These are phyloP conservation scores for Apamea sordens DNA, from an alignment of 2,888 invertebrate genomes.

Conservation along the genomic window DNA sequence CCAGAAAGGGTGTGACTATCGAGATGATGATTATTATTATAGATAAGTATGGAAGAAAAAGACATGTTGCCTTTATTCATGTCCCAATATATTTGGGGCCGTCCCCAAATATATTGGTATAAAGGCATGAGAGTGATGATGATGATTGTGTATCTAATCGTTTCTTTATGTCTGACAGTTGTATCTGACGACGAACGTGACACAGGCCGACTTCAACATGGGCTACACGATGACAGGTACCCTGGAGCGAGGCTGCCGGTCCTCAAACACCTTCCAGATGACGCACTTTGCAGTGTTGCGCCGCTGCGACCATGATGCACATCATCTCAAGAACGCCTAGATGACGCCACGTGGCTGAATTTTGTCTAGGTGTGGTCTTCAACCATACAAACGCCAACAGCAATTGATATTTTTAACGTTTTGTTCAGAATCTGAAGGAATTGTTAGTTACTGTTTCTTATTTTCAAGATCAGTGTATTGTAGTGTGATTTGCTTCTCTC, in stretches of 20 bases:
- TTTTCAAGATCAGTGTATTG: not conserved
- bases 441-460: not conserved
- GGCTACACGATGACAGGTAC: conserved; percentile 97
- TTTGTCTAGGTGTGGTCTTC: not conserved
- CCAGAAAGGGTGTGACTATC: not conserved
- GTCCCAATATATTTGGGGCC: not conserved
- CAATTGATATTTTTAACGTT: not conserved
- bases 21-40: not conserved
- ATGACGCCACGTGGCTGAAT: not conserved
- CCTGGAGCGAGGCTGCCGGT: conserved; percentile 94
- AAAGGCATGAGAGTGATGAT: not conserved
- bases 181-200: conserved; percentile 95
- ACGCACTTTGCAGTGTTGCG: conserved; percentile 97
- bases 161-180: conserved; percentile 37
- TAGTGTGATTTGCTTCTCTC: not conserved
- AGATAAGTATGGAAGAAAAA: not conserved
- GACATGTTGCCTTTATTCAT: not conserved
- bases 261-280: conserved; percentile 94
- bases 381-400: conserved; percentile 35
- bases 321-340: conserved; percentile 86
- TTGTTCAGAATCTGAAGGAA: not conserved
- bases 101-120: not conserved
- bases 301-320: conserved; percentile 93
- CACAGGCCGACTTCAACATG: conserved; percentile 96
- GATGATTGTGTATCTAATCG: not conserved